Conservation (phyloP, 2,113 vertebrate genomes). For the Rhinopomastus cyanomelas region DNA sequence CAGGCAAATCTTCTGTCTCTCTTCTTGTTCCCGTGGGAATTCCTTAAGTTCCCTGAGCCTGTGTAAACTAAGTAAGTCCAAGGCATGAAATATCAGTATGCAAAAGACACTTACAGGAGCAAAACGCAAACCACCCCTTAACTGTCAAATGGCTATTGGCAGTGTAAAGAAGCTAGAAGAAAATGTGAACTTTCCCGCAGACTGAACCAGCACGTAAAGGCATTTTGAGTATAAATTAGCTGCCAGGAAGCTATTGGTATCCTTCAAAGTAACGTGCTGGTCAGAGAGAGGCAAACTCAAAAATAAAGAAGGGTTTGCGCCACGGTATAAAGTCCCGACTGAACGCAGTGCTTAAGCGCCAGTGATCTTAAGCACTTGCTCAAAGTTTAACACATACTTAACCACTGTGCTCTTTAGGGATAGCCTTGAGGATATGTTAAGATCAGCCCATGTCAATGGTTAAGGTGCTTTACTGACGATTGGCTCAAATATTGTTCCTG, state of each 20-base stretch:
- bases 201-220: background rate
- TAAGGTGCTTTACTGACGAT: background rate
- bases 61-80: background rate
- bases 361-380: background rate
- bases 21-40: background rate
- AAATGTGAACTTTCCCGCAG: background rate
- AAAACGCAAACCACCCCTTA: background rate
- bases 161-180: background rate
- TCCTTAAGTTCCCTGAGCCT: background rate
- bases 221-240: background rate
- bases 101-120: background rate
- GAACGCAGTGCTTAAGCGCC: fast-evolving
- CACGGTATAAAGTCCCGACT: background rate
- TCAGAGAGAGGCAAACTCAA: background rate
- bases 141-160: background rate
- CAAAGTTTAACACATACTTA: background rate
- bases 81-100: background rate
- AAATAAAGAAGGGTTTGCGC: conserved; percentile 5
- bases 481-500: background rate
- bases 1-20: background rate
- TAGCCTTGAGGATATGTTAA: background rate
- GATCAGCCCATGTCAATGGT: background rate
- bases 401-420: background rate
- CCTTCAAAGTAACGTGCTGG: background rate
- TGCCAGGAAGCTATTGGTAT: background rate